Conservation (phyloP, 1,140 invertebrate genomes). For the Onthophagus taurus region DNA sequence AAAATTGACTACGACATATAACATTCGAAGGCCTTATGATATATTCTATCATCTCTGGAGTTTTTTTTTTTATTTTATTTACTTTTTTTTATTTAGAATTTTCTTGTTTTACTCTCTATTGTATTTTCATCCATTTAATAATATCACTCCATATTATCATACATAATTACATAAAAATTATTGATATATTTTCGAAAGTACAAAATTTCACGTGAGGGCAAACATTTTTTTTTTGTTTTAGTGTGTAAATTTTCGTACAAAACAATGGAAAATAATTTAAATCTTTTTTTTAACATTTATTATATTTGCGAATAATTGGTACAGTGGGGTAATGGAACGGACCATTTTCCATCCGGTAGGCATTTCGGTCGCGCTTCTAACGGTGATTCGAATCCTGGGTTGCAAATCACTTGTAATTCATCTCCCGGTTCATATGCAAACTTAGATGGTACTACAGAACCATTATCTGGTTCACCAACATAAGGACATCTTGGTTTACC, state of each 20-base stretch:
- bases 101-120: conserved; percentile 1
- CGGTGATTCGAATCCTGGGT: conserved; percentile 47
- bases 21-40: conserved; percentile 4
- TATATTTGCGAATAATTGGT: conserved; percentile 38
- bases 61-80: too few relatives aligned
- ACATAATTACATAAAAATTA: conserved; percentile 13
- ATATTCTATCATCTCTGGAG: too few relatives aligned
- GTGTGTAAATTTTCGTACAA: too few relatives aligned
- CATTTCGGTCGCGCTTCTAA: conserved; percentile 39
- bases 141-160: too few relatives aligned
- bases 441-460: conserved; percentile 60
- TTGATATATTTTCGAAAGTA: conserved; percentile 4
- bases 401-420: conserved; percentile 60
- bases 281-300: conserved; percentile 9
- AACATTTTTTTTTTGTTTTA: conserved; percentile 10
- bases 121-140: too few relatives aligned
- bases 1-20: conserved; percentile 14
- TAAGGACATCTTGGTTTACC: conserved; percentile 67
- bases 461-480: conserved; percentile 62
- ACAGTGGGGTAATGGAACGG: conserved; percentile 39
- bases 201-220: conserved; percentile 3
- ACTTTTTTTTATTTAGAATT: background rate
- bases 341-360: conserved; percentile 42
- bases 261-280: too few relatives aligned
- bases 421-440: conserved; percentile 69